Conservation (phyloP, 2,797 vertebrate species). For the Acanthis flammea region DNA sequence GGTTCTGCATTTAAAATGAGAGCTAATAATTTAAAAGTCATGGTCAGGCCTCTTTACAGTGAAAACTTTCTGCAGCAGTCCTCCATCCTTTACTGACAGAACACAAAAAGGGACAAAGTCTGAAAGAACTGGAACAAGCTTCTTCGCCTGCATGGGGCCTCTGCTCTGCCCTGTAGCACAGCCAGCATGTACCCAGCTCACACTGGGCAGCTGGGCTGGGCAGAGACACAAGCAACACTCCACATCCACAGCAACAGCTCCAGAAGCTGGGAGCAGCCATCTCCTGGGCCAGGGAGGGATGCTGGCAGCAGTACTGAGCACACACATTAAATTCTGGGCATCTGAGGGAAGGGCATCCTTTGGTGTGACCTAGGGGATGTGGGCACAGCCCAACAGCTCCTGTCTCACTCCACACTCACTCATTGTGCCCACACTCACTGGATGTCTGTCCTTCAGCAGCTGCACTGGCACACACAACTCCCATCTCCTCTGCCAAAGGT, state of each 20-base stretch:
- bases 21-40: background rate
- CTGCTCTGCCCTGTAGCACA: background rate
- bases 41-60: background rate
- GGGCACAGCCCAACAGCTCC: background rate
- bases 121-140: background rate
- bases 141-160: fast-evolving
- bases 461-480: background rate
- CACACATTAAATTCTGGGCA: fast-evolving
- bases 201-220: background rate
- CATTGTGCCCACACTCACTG: background rate
- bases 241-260: background rate
- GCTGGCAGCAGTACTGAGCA: fast-evolving
- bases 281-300: background rate
- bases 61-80: background rate
- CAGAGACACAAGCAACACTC: background rate
- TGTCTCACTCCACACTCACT: background rate
- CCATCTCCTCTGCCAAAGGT: background rate
- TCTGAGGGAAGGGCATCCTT: background rate
- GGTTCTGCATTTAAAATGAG: background rate
- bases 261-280: background rate
- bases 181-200: fast-evolving
- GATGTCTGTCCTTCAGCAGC: background rate
- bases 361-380: background rate
- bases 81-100: background rate
- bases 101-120: background rate